These are phyloP conservation scores for Drosophila infuscata DNA, from an alignment of 2,888 invertebrate species.

Conservation along the genomic window DNA sequence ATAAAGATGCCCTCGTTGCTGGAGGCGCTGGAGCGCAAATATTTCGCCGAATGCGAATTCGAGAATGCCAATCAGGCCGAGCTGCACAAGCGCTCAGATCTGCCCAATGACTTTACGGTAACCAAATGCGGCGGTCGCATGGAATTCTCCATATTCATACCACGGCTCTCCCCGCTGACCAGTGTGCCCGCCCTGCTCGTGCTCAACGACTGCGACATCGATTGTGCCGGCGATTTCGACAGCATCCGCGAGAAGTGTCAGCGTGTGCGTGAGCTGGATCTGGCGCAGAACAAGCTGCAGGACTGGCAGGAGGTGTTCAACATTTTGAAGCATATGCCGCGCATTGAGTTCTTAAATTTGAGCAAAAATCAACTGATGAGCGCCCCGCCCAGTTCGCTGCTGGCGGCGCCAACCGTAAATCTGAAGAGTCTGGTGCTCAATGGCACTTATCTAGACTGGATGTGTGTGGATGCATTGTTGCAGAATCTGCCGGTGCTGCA, in stretches of 20 bases:
- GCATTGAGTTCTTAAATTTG: conserved; percentile 95
- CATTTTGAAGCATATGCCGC: conserved; percentile 94
- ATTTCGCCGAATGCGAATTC: conserved; percentile 86
- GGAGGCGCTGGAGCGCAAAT: conserved; percentile 95
- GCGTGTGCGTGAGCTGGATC: conserved; percentile 96
- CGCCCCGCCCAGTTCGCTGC: conserved; percentile 87
- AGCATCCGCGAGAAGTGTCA: conserved; percentile 93
- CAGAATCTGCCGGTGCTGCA: conserved; percentile 92
- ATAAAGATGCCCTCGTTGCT: conserved; percentile 92
- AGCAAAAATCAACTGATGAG: conserved; percentile 93
- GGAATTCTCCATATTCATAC: conserved; percentile 93
- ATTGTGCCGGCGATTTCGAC: conserved; percentile 93
- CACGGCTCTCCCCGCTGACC: conserved; percentile 90
- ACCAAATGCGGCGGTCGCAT: conserved; percentile 74
- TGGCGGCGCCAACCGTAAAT: conserved; percentile 85
- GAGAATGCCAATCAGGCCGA: conserved; percentile 87
- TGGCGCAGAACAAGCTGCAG: conserved; percentile 95
- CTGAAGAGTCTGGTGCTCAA: conserved; percentile 93
- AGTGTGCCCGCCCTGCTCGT: conserved; percentile 94
- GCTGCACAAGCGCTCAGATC: conserved; percentile 73
- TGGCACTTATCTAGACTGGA: conserved; percentile 94
- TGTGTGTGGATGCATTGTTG: conserved; percentile 91
- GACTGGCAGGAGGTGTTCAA: conserved; percentile 96
- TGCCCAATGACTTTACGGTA: conserved; percentile 74
- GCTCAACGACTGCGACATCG: conserved; percentile 96